A percentile compares a stretch with the other conserved stretches of the same genome.
Conservation (phyloP, 2,797 vertebrate genomes). For the Tympanoctomys barrerae region DNA sequence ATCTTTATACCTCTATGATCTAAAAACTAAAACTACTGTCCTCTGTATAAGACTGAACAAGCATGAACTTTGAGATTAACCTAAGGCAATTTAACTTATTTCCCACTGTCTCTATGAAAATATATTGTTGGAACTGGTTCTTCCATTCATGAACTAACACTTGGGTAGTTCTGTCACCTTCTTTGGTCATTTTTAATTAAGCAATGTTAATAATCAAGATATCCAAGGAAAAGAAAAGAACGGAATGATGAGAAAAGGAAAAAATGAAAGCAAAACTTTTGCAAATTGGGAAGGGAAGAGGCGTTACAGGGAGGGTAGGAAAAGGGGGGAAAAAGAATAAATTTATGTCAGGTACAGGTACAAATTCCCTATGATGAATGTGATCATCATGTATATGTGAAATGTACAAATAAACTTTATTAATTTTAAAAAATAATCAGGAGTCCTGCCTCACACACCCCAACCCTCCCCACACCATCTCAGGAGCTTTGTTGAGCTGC, state of each 20-base stretch:
- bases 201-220: slow-evolving; percentile 24
- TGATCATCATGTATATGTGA: neutral
- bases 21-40: slow-evolving; percentile 15
- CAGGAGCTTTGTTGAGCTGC: no score
- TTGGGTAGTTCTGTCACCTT: neutral
- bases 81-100: slow-evolving; percentile 47
- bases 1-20: slow-evolving; percentile 16
- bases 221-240: neutral
- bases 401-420: neutral
- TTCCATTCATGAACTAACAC: slow-evolving; percentile 32
- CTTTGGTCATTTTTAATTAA: slow-evolving; percentile 41
- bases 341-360: neutral
- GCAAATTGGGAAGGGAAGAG: neutral
- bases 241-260: neutral
- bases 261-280: neutral
- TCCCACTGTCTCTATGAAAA: slow-evolving; percentile 35
- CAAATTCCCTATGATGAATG: neutral
- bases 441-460: neutral
- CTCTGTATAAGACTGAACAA: neutral
- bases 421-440: neutral
- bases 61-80: neutral
- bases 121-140: neutral
- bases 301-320: neutral
- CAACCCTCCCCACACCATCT: no score
- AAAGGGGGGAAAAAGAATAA: neutral